These are phyloP conservation scores for Xenops minutus DNA, from an alignment of 2,797 vertebrate species.

Conservation along the genomic window DNA sequence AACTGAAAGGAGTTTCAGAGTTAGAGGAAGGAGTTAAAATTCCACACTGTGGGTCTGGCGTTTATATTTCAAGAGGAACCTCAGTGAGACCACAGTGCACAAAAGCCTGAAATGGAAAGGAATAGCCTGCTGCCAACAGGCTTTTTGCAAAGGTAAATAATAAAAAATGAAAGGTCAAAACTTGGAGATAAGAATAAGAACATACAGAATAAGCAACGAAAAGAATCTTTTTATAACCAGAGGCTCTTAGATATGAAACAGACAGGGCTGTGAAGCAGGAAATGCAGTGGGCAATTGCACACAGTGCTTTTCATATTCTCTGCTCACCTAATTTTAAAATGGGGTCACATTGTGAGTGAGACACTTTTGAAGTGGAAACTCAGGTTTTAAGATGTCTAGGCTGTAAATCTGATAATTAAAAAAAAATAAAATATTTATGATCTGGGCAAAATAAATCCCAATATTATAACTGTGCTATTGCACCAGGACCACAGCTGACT, in stretches of 20 bases:
- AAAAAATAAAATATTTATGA: neutral
- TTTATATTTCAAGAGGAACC: neutral
- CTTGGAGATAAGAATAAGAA: constrained; percentile 2
- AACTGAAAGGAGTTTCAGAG: neutral
- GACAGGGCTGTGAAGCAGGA: neutral
- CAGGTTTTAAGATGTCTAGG: neutral
- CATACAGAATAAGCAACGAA: neutral
- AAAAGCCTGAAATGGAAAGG: neutral
- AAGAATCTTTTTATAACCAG: neutral
- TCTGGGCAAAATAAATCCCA: neutral
- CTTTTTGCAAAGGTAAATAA: constrained; percentile 34
- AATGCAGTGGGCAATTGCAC: neutral
- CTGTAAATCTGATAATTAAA: neutral
- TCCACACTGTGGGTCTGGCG: neutral
- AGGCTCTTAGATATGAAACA: neutral
- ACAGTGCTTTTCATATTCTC: neutral
- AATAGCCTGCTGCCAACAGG: neutral
- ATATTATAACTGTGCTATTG: neutral
- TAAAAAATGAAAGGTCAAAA: constrained; percentile 28
- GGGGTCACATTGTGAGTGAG: neutral
- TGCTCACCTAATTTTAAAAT: neutral
- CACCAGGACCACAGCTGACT: neutral
- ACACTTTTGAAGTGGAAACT: neutral
- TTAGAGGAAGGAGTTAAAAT: constrained; percentile 27
- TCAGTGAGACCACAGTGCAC: neutral